Base-by-base conservation (phyloP, 2,113 vertebrate species). In the Chloroceryle aenea region DNA sequence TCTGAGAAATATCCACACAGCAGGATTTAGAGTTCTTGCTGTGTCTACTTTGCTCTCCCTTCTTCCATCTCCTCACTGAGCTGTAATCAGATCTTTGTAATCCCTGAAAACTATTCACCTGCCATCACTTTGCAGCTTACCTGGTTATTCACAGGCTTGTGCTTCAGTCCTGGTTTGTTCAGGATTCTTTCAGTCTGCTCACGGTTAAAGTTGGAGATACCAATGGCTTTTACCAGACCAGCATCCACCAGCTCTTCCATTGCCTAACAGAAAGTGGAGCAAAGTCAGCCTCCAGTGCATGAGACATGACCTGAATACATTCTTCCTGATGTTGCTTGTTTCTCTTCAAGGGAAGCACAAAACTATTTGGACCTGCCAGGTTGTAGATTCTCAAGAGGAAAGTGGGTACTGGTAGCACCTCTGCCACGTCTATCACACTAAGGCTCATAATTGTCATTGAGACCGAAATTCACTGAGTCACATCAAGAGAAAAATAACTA, bases 151-250 rank as follows among this genome's bases (percentile, higher is more conserved):
- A 94, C 98, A 27, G 99, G 99, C 38, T 98, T 99, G 81, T 99
- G 48, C 36, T 99, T 99, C 74, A 99, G 98, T 8, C 98, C 98
- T 5, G 98, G 99, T 52, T 99, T 99, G 94, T 98, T 99, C 91
- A 99, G 94, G 88, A 99, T 47, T 67, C 97, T 97, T 93, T 99
- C 99, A 10, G 75, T 98, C 93, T 99, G 99, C 12, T 98, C 97
- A 48, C 52, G 98, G 97, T 99, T 99, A 69, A 99, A 99, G 97
- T 99, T 99, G 80, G 99, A 99, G 82, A 99, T n/a, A 0, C 99
- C 99, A 30, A 99, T 98, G 30, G 99, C 97, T 97, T 98, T 99
- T 21, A 99, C 99, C 92, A 99, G 89, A 6, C 99, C 99, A 55
- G 97, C 97, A 30, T 99, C 99, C 64, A 99, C 98, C 81, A 99